Percentiles rank a stretch among this genome's conserved stretches.
These are phyloP conservation scores for Bimastos eiseni DNA, from an alignment of 2,888 invertebrate genomes.

Conservation along the genomic window DNA sequence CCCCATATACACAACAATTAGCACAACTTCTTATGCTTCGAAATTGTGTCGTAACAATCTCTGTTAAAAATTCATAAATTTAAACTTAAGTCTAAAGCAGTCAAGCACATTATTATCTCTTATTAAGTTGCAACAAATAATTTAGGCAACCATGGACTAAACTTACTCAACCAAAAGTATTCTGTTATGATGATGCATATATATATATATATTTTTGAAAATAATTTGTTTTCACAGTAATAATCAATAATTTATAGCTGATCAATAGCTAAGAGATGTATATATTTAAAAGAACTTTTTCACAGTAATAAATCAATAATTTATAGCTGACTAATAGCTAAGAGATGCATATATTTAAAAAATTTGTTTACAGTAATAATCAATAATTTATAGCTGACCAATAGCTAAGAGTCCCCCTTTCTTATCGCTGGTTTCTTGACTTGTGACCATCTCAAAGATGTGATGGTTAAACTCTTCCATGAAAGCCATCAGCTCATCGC, in stretches of 20 bases:
- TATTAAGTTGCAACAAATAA: not conserved
- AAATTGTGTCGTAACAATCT: not conserved
- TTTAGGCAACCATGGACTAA: not conserved
- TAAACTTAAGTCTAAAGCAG: not conserved
- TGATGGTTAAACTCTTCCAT: conserved; percentile 93
- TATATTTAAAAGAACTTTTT: not conserved
- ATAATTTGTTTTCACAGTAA: not conserved
- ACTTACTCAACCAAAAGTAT: not conserved
- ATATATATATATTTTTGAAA: no score
- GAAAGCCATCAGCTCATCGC: conserved; percentile 85
- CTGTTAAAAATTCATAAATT: not conserved
- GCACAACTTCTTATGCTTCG: not conserved
- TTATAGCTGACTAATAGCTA: conserved; percentile 37
- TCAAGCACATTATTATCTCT: not conserved
- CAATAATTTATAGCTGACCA: conserved; percentile 30
- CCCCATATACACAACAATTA: not conserved
- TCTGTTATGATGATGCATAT: no score
- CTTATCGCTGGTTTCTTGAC: conserved; percentile 75
- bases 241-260: conserved; percentile 21
- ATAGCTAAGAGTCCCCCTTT: conserved; percentile 40
- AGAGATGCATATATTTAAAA: not conserved
- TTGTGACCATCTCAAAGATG: conserved; percentile 93
- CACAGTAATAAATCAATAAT: not conserved
- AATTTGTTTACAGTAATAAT: not conserved
- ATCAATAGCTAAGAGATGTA: conserved; percentile 35